Percentiles rank a stretch among this genome's conserved stretches.
Evolutionary conservation across 2,888 invertebrate species (phyloP).

Genomic region (Cataglyphis rosenhaueri): DNA sequence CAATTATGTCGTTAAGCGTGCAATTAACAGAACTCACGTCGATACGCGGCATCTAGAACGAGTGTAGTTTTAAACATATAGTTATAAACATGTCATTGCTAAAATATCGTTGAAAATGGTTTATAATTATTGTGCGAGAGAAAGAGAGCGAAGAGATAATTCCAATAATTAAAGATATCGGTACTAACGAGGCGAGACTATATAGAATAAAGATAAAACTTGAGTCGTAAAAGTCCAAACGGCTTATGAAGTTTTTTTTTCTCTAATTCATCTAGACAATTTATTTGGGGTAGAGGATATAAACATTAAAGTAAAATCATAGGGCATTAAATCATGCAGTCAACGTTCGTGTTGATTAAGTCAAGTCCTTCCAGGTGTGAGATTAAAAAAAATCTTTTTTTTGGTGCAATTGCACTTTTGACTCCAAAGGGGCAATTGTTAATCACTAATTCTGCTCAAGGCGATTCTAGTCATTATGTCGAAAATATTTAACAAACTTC

Average conservation of each 20-base stretch:
- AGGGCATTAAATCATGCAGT: constrained; percentile 32
- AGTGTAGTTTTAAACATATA: constrained; percentile 57
- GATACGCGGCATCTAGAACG: constrained; percentile 34
- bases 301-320: constrained; percentile 67
- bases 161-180: constrained; percentile 18
- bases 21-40: constrained; percentile 73
- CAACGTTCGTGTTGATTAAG: constrained; percentile 16
- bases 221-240: constrained; percentile 50
- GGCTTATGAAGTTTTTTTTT: constrained; percentile 9
- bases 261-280: background rate
- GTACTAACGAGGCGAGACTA: background rate
- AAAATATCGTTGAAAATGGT: constrained; percentile 31
- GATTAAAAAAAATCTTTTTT: background rate
- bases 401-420: constrained; percentile 50
- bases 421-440: constrained; percentile 29
- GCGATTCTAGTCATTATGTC: constrained; percentile 25
- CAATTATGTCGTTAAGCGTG: constrained; percentile 78
- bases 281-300: constrained; percentile 55
- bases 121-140: constrained; percentile 44
- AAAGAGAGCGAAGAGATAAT: constrained; percentile 16
- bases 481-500: background rate
- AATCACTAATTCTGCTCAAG: constrained; percentile 1
- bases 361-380: constrained; percentile 53
- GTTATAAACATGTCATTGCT: constrained; percentile 61
- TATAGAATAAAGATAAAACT: constrained; percentile 3